A percentile compares a stretch with the other conserved stretches of the same genome.
These are phyloP conservation scores for Dendrolimus houi DNA, from an alignment of 2,888 invertebrate species.

Conservation along the genomic window DNA sequence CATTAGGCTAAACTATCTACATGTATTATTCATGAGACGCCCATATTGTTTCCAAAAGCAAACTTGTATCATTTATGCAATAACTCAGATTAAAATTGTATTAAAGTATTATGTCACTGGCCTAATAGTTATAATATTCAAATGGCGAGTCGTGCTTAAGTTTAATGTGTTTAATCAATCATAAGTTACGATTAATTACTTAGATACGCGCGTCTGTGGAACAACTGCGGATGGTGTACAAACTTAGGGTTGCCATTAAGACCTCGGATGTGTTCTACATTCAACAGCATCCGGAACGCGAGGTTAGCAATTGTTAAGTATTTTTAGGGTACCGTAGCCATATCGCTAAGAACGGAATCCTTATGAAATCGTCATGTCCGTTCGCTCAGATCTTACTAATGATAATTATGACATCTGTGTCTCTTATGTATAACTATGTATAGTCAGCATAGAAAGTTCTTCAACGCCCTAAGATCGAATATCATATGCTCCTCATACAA, in stretches of 20 bases:
- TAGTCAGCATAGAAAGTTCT: too few relatives aligned
- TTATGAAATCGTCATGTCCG: too few relatives aligned
- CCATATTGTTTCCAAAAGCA: constrained; percentile 66
- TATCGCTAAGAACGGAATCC: too few relatives aligned
- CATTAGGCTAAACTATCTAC: constrained; percentile 43
- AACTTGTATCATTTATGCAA: constrained; percentile 59
- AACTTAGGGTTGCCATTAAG: constrained; percentile 6
- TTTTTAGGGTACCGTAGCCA: too few relatives aligned
- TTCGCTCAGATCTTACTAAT: too few relatives aligned
- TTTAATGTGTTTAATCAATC: constrained; percentile 75
- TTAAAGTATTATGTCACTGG: constrained; percentile 67
- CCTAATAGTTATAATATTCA: constrained; percentile 69
- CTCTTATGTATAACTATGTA: too few relatives aligned
- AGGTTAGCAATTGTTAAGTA: too few relatives aligned
- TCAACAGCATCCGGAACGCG: background rate
- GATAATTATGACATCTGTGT: too few relatives aligned
- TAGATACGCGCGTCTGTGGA: constrained; percentile 56
- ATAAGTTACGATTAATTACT: constrained; percentile 73
- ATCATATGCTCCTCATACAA: too few relatives aligned
- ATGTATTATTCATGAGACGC: constrained; percentile 58
- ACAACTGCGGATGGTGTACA: background rate
- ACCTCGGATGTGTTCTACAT: background rate
- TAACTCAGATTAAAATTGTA: constrained; percentile 68
- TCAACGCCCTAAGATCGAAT: too few relatives aligned
- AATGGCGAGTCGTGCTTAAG: constrained; percentile 66